phyloP scores from a whole-genome alignment of 92 coral and sea anemone species.

The Bergia puertoricense region DNA sequence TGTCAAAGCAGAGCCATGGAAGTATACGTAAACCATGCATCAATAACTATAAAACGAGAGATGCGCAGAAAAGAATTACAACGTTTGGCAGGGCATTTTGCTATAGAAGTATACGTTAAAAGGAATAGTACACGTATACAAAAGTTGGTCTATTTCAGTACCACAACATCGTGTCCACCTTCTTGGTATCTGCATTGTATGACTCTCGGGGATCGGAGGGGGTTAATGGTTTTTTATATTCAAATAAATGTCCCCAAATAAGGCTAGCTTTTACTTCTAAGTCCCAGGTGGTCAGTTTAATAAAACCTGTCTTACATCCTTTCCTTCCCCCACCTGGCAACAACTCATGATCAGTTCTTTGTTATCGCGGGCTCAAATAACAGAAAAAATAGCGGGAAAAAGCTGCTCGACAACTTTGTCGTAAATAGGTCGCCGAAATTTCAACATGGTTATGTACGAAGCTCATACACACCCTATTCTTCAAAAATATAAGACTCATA shows the following conservation, averaged over 20 bases:
- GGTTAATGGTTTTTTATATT: background rate
- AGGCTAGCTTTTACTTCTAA: too few species aligned
- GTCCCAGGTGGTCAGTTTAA: background rate
- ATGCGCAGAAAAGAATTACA: too few species aligned
- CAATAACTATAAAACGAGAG: too few species aligned
- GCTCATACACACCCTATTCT: conserved; percentile 88
- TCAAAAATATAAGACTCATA: conserved; percentile 92
- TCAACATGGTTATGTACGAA: conserved; percentile 97
- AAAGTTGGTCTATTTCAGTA: too few species aligned
- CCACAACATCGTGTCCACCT: conserved; percentile 50
- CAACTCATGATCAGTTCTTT: too few species aligned
- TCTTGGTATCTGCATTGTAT: conserved; percentile 38
- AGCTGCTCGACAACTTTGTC: background rate
- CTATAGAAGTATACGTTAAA: too few species aligned
- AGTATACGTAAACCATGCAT: too few species aligned
- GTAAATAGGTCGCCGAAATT: background rate
- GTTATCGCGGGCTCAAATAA: conserved; percentile 56
- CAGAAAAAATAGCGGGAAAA: conserved; percentile 6
- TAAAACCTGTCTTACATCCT: background rate
- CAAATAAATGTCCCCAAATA: too few species aligned
- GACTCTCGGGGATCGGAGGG: background rate
- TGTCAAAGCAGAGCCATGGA: too few species aligned
- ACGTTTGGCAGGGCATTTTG: too few species aligned
- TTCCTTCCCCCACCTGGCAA: background rate
- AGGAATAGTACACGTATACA: too few species aligned